Base-by-base conservation (phyloP, 1,140 invertebrate species). In the Eciton burchellii region DNA sequence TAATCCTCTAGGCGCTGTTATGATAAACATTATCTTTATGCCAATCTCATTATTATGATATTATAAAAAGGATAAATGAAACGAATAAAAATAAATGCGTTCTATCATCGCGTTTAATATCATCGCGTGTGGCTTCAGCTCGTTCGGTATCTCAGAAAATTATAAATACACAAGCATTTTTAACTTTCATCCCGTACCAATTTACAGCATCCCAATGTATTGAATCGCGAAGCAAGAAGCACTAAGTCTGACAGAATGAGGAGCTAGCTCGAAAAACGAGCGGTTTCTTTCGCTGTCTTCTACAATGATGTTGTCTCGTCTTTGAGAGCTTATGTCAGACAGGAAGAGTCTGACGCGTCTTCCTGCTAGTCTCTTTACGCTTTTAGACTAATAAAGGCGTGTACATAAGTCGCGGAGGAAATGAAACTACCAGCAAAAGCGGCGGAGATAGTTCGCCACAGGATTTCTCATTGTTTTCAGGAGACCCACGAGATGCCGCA, bases 381-480 rank as follows among this genome's bases (percentile, higher is more conserved):
- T 68, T 35, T 79, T 68, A 56, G 63, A 79, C 63, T 79, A 79
- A 79, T 79, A 79, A 79, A 79, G 63, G 3, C 43, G 29, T 45
- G 73, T 76, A 63, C 45, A 56, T 59, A 49, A 76, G 73, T 79
- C 35, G 63, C 21, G 21, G 60, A 68, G 74, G 74, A 79, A 79
- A 70, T 79, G 74, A 79, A 79, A 79, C 74, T 79, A 54, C 74
- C 29, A 21, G 62, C 49, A 68, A 52, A 35, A 79, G 49, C 68
- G 35, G 74, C 49, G 63, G 35, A 79, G 63, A 79, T 68, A 43
- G 74, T 63, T 79, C 35, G 49, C 49, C 56, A 35, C 21, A 77
- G 52, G 62, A 68, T 43, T 43, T 24, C 63, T 79, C 43, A 79
- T 79, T 79, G 74, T 79, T 70, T 79, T 79, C 70, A 57, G 35